phyloP scores from a whole-genome alignment of 2,888 invertebrate genomes.

The Caradrina kadenii region DNA sequence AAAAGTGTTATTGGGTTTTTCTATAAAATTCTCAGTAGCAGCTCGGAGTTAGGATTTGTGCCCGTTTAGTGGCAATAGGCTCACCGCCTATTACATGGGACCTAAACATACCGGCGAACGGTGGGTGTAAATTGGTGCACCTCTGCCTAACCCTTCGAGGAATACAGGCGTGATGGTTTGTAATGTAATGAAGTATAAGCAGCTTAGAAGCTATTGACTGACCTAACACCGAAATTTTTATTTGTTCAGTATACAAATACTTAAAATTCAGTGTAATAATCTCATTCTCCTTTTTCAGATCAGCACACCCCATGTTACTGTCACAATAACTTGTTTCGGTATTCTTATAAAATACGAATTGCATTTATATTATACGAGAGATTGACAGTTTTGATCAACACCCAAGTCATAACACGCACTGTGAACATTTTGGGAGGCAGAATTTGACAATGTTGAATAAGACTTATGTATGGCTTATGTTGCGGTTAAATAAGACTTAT shows the following conservation, averaged over 20 bases:
- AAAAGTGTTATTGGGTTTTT: too few relatives aligned
- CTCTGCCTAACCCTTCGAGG: too few relatives aligned
- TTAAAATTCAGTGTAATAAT: conserved; percentile 14
- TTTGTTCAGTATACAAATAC: conserved; percentile 5
- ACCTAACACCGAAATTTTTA: not conserved
- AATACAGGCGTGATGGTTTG: too few relatives aligned
- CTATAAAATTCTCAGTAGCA: too few relatives aligned
- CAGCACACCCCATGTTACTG: conserved; percentile 45
- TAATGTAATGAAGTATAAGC: too few relatives aligned
- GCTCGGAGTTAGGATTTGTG: too few relatives aligned
- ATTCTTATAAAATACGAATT: conserved; percentile 52
- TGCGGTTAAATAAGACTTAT: conserved; percentile 45
- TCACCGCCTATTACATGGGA: too few relatives aligned
- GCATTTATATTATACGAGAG: conserved; percentile 52
- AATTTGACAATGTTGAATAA: conserved; percentile 49
- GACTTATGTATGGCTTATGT: conserved; percentile 44
- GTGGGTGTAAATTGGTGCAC: too few relatives aligned
- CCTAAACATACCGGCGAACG: too few relatives aligned
- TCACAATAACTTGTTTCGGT: conserved; percentile 53
- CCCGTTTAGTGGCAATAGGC: too few relatives aligned
- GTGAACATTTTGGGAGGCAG: conserved; percentile 44
- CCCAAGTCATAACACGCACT: conserved; percentile 57
- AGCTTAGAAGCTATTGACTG: not conserved
- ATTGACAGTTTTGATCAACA: conserved; percentile 62
- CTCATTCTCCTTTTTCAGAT: conserved; percentile 20